A percentile compares a stretch with the other conserved stretches of the same genome.
Conservation (phyloP, 2,888 invertebrate species). For the Rambutsinella grinnellia region DNA sequence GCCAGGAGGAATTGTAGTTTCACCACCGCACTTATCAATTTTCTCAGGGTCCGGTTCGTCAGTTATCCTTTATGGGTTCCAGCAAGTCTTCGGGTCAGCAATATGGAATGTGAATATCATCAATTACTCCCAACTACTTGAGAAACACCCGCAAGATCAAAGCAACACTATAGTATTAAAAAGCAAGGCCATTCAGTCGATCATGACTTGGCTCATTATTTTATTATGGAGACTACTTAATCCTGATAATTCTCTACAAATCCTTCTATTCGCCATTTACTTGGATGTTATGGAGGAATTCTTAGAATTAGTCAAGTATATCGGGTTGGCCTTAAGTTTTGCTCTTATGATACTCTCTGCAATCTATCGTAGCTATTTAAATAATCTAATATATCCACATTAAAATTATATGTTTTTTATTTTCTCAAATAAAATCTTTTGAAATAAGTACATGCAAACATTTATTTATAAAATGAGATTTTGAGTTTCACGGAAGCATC, state of each 20-base stretch:
- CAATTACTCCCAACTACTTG: constrained; percentile 82
- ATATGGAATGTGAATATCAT: constrained; percentile 90
- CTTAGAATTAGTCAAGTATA: constrained; percentile 78
- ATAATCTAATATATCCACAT: no score
- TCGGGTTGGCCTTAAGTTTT: constrained; percentile 79
- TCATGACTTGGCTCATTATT: constrained; percentile 80
- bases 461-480: no score
- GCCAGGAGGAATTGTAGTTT: neutral
- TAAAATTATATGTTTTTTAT: no score
- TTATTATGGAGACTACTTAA: constrained; percentile 84
- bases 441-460: no score
- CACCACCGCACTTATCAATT: neutral
- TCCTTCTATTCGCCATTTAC: constrained; percentile 82
- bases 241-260: constrained; percentile 82
- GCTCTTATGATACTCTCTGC: constrained; percentile 80
- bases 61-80: constrained; percentile 69
- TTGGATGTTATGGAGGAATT: constrained; percentile 87
- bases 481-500: constrained; percentile 32
- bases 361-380: no score
- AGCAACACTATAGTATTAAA: constrained; percentile 70
- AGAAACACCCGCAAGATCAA: constrained; percentile 72
- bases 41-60: constrained; percentile 25
- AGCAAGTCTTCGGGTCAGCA: constrained; percentile 80
- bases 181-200: constrained; percentile 76
- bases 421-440: no score